Base-by-base conservation (phyloP, 2,888 invertebrate genomes). In the Drosophila multiciliata region DNA sequence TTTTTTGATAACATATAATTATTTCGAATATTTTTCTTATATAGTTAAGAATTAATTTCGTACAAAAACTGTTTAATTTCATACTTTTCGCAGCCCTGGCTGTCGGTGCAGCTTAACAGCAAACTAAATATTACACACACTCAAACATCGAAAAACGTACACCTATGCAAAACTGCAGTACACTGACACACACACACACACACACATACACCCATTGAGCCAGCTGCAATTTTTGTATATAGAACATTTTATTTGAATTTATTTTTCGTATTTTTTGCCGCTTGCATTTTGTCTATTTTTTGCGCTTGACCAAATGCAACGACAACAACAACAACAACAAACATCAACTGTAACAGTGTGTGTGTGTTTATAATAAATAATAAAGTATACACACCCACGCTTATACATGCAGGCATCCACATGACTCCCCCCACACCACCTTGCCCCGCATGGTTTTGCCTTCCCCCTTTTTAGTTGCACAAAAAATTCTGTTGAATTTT, bases 401-500 rank as follows among this genome's bases (percentile, higher is more conserved):
- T 71, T 66, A 67, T 59, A 70, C 50, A 63, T 54, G 57, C 23
- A 36, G 32, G 40, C 57, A 64, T 52, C 50, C 60, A 45, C 23
- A 45, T 23, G 5, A 3, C 15, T 8, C 23, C 26, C 23, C 4
- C 1, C 40, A 1, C n/a, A 1, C n/a, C 8, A 2, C 9, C 8
- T 1, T 4, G 0, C 40, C 0, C 3, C 5, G 29, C 5, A 5
- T 29, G 29, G 29, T 29, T n/a, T 5, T n/a, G 17, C n/a, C 3
- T 15, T 12, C 42, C 29, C 15, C 17, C 12, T 5, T 48, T 61
- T 71, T 54, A 70, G 65, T 68, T 69, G 69, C 52, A 72, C 55
- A 76, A 75, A 82, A 87, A 87, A 80, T 73, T 58, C 78, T 82
- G 84, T 72, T 89, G 91, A 91, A 90, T 91, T 91, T 90, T 87